These are phyloP conservation scores for Volucella zonaria DNA, from an alignment of 2,888 invertebrate species.

Conservation along the genomic window DNA sequence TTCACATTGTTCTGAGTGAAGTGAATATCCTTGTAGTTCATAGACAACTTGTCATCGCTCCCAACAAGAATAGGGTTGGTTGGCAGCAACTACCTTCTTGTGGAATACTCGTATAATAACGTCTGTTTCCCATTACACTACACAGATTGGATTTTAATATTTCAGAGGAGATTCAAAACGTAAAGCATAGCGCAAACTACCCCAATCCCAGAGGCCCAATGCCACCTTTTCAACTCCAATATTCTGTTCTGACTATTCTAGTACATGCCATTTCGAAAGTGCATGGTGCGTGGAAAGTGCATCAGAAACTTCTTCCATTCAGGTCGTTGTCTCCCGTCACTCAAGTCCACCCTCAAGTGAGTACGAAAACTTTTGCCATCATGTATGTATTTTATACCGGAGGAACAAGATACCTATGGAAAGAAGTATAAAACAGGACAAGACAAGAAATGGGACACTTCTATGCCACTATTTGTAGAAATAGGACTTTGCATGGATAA, in stretches of 20 bases:
- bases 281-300: constrained; percentile 61
- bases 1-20: constrained; percentile 56
- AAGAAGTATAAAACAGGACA: background rate
- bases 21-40: constrained; percentile 68
- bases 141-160: constrained; percentile 74
- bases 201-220: background rate
- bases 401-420: constrained; percentile 16
- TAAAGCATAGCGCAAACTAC: constrained; percentile 26
- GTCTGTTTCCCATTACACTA: constrained; percentile 71
- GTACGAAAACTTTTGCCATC: constrained; percentile 64
- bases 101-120: constrained; percentile 69
- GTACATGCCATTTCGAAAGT: constrained; percentile 14
- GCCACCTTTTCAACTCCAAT: background rate
- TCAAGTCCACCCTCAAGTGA: constrained; percentile 57
- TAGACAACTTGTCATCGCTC: constrained; percentile 66
- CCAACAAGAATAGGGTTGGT: background rate
- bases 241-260: background rate
- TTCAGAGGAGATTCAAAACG: constrained; percentile 48
- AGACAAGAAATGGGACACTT: constrained; percentile 28
- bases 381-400: constrained; percentile 44
- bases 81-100: background rate
- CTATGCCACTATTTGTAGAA: constrained; percentile 7
- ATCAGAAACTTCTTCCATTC: constrained; percentile 67
- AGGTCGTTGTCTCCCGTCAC: constrained; percentile 51
- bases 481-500: background rate